phyloP scores from a whole-genome alignment of 2,888 invertebrate genomes.

The Amphiduros pacificus region DNA sequence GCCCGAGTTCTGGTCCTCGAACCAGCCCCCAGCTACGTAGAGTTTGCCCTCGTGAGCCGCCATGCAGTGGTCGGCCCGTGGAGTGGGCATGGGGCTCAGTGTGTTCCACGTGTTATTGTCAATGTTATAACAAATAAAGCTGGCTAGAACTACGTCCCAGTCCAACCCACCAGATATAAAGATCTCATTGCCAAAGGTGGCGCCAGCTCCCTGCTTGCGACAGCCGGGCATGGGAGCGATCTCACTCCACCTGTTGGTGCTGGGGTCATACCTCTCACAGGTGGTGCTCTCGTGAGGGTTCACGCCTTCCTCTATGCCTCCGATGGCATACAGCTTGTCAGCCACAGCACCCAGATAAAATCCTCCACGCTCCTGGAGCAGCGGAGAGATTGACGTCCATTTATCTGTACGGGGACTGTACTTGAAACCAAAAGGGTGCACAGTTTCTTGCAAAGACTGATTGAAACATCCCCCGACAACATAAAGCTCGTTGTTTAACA shows the following conservation, averaged over 20 bases:
- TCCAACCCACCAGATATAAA: conserved; percentile 61
- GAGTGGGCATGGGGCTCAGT: conserved; percentile 35
- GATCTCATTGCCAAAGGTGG: conserved; percentile 34
- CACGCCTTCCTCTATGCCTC: conserved; percentile 33
- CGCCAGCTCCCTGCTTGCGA: conserved; percentile 20
- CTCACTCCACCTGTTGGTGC: conserved; percentile 13
- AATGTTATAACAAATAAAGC: conserved; percentile 19
- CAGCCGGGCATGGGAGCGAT: conserved; percentile 5
- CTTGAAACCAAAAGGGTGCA: conserved; percentile 74
- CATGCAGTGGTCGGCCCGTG: conserved; percentile 48
- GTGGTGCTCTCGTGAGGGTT: background rate
- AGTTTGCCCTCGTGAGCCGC: conserved; percentile 36
- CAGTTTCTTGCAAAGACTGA: conserved; percentile 67
- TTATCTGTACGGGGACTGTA: conserved; percentile 67
- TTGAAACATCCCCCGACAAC: conserved; percentile 75
- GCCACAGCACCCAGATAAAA: conserved; percentile 43
- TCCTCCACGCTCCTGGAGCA: conserved; percentile 60
- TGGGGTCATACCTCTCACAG: conserved; percentile 22
- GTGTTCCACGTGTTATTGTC: conserved; percentile 36
- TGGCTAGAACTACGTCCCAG: conserved; percentile 28
- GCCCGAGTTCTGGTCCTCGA: conserved; percentile 54
- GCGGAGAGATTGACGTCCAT: conserved; percentile 72
- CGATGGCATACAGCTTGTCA: conserved; percentile 45
- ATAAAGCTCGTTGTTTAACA: conserved; percentile 71
- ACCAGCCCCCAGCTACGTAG: conserved; percentile 62